Base-by-base conservation (phyloP, 2,113 vertebrate genomes). In the Hyperopisus bebe region DNA sequence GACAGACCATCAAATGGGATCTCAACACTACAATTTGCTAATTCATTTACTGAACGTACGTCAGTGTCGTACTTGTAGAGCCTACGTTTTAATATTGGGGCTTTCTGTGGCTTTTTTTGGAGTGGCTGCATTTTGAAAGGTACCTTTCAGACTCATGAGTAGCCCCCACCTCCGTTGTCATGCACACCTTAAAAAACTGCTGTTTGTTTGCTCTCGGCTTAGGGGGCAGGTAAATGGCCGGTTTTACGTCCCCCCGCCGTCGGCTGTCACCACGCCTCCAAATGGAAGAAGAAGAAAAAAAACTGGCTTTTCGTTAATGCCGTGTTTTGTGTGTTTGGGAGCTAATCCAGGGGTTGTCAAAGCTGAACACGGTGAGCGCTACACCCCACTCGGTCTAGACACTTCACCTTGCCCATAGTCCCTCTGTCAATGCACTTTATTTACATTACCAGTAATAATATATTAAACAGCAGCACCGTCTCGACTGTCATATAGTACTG, bases 181-280 rank as follows among this genome's bases (percentile, higher is more conserved):
- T 46, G n/a, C 62, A 46, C 58, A 35, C 44, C n/a, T 31, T 19
- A 51, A 86, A 7, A 31, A 50, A 27, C 47, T 21, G 10, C 74
- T 44, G 87, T 88, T 66, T 66, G 58, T 88, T 88, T 88, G 55
- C 66, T 74, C 88, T 88, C 42, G 8, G 51, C 21, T 58, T 15
- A 53, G 86, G 51, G 53, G 53, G 50, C 35, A 17, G 50, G 53
- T 88, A 42, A 80, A 42, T 5, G 74, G 35, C 17, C 15, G 15
- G 44, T 19, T 88, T 31, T 19, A 11, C 42, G 13, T 51, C 27
- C 85, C 85, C 39, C 6, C 10, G 39, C 24, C 7, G 48, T 46
- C 62, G 62, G n/a, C 62, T 70, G n/a, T 70, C n/a, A 51, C 44
- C 88, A 46, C 88, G 27, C 88, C 62, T 62, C 42, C 42, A n/a